Percentiles rank a stretch among this genome's conserved stretches.
Evolutionary conservation across 2,113 vertebrate genomes (phyloP).

Genomic region (Siphamia tubifer): DNA sequence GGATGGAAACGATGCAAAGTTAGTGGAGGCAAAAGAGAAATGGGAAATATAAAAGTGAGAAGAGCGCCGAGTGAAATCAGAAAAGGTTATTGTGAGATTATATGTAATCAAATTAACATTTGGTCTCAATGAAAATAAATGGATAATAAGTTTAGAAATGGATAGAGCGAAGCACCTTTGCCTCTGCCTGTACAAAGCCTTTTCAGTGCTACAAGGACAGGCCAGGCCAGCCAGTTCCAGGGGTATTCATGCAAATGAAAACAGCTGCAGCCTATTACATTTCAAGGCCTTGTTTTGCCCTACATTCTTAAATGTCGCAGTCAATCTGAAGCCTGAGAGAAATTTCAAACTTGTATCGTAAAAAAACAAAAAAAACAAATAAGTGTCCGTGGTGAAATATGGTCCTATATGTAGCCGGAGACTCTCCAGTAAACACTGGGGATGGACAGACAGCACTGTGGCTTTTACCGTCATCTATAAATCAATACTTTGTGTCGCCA

Average conservation of each 20-base stretch:
- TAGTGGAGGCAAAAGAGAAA: neutral
- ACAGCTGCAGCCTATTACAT: conserved; percentile 49
- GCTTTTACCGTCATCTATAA: conserved; percentile 42
- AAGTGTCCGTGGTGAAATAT: conserved; percentile 11
- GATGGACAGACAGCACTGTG: conserved; percentile 14
- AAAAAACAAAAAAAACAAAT: neutral
- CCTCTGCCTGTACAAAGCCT: neutral
- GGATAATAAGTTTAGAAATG: conserved; percentile 21
- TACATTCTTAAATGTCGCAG: conserved; percentile 56
- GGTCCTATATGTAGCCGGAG: conserved; percentile 7
- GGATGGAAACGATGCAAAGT: neutral
- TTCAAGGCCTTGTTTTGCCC: conserved; percentile 58
- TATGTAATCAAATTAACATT: conserved; percentile 29
- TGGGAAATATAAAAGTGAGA: neutral
- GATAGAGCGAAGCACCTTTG: conserved; percentile 4
- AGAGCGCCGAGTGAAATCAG: neutral
- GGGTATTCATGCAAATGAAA: conserved; percentile 58
- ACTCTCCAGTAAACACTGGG: conserved; percentile 29
- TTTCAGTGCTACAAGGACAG: conserved; percentile 22
- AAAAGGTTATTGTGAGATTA: conserved; percentile 9
- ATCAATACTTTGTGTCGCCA: conserved; percentile 51
- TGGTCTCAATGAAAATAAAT: conserved; percentile 19
- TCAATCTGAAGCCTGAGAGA: conserved; percentile 47
- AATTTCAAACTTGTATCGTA: conserved; percentile 38
- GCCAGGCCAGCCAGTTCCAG: conserved; percentile 7